Conservation (phyloP, 2,888 invertebrate species). For the Plebejus anna region DNA sequence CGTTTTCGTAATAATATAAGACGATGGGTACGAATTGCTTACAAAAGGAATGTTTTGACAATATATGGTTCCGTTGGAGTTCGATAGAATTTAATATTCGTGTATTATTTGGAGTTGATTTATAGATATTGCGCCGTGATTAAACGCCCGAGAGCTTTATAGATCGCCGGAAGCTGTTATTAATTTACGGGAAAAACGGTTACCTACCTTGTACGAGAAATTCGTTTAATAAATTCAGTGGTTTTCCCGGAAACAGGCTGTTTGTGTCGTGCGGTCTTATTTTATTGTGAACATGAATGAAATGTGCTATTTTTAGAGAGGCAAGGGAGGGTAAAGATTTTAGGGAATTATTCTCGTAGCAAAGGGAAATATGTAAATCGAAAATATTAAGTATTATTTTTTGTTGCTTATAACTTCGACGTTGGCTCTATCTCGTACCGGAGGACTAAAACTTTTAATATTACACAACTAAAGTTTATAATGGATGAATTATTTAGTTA, state of each 20-base stretch:
- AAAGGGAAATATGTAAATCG: too few species aligned
- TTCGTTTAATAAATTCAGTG: slow-evolving; percentile 17
- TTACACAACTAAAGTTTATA: not conserved
- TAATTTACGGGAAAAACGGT: slow-evolving; percentile 27
- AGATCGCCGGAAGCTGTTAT: slow-evolving; percentile 26
- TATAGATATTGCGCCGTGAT: slow-evolving; percentile 24
- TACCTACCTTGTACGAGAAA: slow-evolving; percentile 21
- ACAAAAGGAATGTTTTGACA: not conserved
- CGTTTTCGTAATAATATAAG: not conserved
- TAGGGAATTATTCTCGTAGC: too few species aligned
- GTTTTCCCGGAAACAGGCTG: not conserved
- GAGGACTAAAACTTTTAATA: slow-evolving; percentile 9
- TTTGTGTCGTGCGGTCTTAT: not conserved
- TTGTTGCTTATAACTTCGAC: not conserved
- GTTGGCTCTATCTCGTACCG: not conserved
- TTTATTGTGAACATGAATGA: not conserved
- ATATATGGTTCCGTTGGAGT: not conserved
- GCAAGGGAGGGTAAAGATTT: not conserved
- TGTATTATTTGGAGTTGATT: slow-evolving; percentile 23
- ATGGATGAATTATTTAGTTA: slow-evolving; percentile 4
- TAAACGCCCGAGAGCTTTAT: slow-evolving; percentile 22
- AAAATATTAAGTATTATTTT: not conserved
- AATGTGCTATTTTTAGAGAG: not conserved
- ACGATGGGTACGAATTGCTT: not conserved
- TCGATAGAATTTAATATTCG: slow-evolving; percentile 10